Evolutionary conservation across 2,888 invertebrate genomes (phyloP).

Genomic region (Chromoteleia sp.): DNA sequence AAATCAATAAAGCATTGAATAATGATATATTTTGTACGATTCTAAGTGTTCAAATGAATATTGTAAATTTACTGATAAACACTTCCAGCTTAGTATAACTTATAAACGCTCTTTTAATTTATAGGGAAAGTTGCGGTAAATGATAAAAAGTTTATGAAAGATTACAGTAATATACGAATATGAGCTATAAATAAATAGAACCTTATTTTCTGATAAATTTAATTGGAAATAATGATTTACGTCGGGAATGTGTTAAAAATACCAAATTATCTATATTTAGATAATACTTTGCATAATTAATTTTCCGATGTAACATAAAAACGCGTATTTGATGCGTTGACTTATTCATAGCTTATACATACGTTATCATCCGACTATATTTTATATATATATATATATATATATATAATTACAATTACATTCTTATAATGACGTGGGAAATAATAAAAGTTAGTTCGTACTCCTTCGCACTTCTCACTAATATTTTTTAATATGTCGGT

Average conservation of each 20-base stretch:
- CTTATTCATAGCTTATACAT: not conserved
- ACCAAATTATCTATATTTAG: slow-evolving; percentile 9
- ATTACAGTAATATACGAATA: not conserved
- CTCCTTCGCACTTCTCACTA: no score
- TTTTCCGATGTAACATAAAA: not conserved
- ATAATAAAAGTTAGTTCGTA: no score
- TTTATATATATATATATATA: no score
- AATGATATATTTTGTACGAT: not conserved
- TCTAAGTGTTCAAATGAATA: not conserved
- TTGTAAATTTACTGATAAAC: not conserved
- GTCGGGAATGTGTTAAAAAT: not conserved
- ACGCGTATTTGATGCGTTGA: not conserved
- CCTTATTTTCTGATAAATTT: slow-evolving; percentile 1
- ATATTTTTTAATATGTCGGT: no score
- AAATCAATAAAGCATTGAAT: not conserved
- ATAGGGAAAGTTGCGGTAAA: slow-evolving; percentile 19
- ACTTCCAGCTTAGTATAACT: not conserved
- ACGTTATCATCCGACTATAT: not conserved
- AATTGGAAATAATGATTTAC: slow-evolving; percentile 2
- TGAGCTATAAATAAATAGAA: not conserved
- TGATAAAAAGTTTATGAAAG: slow-evolving; percentile 16
- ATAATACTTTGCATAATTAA: slow-evolving; percentile 21
- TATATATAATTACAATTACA: not conserved
- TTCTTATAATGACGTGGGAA: not conserved
- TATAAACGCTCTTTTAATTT: slow-evolving; percentile 18